Evolutionary conservation across 37 sponge, comb jelly and placozoan species (phyloP), one percentile per base, ranked within the genome.

Genomic region (Geodia barretti): DNA sequence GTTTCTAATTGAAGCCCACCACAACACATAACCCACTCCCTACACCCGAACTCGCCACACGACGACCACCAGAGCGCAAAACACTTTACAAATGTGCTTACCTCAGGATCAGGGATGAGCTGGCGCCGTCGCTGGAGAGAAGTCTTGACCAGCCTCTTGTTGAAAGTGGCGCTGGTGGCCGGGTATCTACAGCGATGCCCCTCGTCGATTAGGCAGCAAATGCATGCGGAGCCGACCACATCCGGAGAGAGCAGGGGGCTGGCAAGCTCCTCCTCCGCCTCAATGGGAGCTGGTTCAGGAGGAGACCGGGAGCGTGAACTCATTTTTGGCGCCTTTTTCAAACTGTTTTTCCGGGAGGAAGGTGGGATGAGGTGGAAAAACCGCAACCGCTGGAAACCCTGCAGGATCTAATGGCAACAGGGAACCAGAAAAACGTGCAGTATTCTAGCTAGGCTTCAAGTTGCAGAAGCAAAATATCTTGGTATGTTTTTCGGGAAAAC

Each of bases 201-300:
- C 61, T 79, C 88, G 32, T 92, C 92, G 2, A 87, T 62, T 29
- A 92, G 58, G 80, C 88, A 92, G 60, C 92, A 92, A 28, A 76
- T n/a, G 63, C 28, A 60, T 64, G 41, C 81, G 14, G 7, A 17
- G 54, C 54, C 14, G 14, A 47, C 79, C 38, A 30, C 69, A 24
- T 78, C 79, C 7, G 73, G 65, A 36, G 79, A 71, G 14, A 14
- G 7, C n/a, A n/a, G n/a, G n/a, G n/a, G n/a, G n/a, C n/a, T n/a
- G n/a, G n/a, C n/a, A n/a, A n/a, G n/a, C 11, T 47, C 54, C 54
- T 23, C 39, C 59, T 40, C 69, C 29, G 70, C 59, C n/a, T 39
- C 70, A 43, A 61, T 68, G 42, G 41, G 34, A 37, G n/a, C 19
- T 65, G 72, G 25, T 68, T 68, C 84, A 60, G 76, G 76, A n/a